Percentiles rank a stretch among this genome's conserved stretches.
Evolutionary conservation across 1,140 invertebrate species (phyloP).

Genomic region (Drosophila arawakana): DNA sequence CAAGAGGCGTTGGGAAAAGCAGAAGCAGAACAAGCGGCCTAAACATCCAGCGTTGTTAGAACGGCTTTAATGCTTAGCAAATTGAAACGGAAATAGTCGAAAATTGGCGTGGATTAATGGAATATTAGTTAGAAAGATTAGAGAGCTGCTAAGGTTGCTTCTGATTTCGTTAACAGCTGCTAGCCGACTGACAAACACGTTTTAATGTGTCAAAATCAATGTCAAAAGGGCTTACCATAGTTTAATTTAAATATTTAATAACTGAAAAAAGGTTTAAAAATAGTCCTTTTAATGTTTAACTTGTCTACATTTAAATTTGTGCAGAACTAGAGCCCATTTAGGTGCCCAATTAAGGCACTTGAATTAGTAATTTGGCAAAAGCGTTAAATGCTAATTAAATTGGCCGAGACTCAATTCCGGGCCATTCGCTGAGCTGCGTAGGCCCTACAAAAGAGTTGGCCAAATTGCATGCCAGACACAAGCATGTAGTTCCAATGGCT

Average conservation of each 20-base stretch:
- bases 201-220: not conserved
- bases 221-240: no score
- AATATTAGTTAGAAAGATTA: not conserved
- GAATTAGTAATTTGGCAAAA: slow-evolving; percentile 11
- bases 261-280: no score
- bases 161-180: not conserved
- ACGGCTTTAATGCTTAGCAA: slow-evolving; percentile 8
- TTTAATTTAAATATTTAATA: no score
- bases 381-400: slow-evolving; percentile 35
- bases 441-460: not conserved
- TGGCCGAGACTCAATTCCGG: slow-evolving; percentile 1
- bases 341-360: not conserved
- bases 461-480: not conserved
- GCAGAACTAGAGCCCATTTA: not conserved
- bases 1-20: slow-evolving; percentile 6
- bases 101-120: slow-evolving; percentile 21
- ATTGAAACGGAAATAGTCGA: slow-evolving; percentile 37
- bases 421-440: slow-evolving; percentile 4
- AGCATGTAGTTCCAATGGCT: not conserved
- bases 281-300: not conserved
- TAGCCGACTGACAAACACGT: not conserved
- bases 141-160: not conserved
- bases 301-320: not conserved
- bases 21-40: not conserved
- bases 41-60: no score